Evolutionary conservation across 1,140 invertebrate genomes (phyloP), one percentile per base, ranked within the genome.

Genomic region (Nasonia giraulti): DNA sequence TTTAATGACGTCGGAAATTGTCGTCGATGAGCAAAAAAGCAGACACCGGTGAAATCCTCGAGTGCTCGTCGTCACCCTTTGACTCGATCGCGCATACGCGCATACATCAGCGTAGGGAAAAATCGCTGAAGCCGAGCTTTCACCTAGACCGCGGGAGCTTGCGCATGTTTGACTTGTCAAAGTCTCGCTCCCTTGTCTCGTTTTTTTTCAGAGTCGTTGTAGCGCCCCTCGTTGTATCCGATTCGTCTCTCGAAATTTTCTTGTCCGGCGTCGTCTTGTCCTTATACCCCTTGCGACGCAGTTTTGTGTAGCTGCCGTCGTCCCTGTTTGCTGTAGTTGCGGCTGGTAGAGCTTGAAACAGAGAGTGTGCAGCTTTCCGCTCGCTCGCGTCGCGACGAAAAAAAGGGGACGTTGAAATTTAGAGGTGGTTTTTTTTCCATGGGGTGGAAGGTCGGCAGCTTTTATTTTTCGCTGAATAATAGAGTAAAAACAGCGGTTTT

Each of bases 101-200:
- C 55, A 14, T 14, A 55, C 50, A 55, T 14, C 2, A 37, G 12
- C 27, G 31, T 33, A 4, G 73, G 69, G 50, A 86, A 80, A 83
- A 86, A 62, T 77, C 78, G 85, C 80, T 82, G 82, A 86, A 82
- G 47, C 71, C 79, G 78, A 69, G 82, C 82, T 81, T 86, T 82
- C 84, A 66, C 69, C 31, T 83, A 83, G 80, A 71, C 69, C 62
- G 50, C 31, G 62, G 73, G 80, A 69, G 80, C 83, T 87, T 85
- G 87, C 83, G 83, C 87, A 87, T 85, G 81, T 86, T 85, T 82
- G 83, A 87, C 87, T 87, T 86, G 85, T 87, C 87, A 87, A 86
- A 87, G 50, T 80, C 23, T 33, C 68, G 27, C 27, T 47, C 40
- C 47, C 11, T 68, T 33, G 23, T 62, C 23, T 27, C 78, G 68